Base-by-base conservation (phyloP, 2,797 vertebrate genomes). In the Bovichtus variegatus region DNA sequence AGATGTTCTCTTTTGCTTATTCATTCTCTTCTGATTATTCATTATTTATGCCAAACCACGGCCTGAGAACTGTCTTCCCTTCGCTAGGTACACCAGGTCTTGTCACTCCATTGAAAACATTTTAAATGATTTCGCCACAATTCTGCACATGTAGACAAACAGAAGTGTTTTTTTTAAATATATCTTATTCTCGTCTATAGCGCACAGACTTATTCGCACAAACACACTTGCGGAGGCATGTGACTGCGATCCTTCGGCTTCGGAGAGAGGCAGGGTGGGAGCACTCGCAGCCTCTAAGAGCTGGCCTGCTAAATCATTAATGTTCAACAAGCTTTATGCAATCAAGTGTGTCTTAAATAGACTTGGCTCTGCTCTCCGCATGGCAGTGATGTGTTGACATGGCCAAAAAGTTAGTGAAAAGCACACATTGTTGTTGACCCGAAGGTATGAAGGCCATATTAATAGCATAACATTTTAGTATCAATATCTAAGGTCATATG, bases 291-390 rank as follows among this genome's bases (percentile, higher is more conserved):
- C 49, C 54, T 58, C 50, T 76, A 68, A 83, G 66, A 78, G 81
- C 74, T 36, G 53, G n/a, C 63, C 69, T 79, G 71, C 74, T 89
- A 73, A 90, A 90, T 89, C 55, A 86, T 89, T 86, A 57, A 92
- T 69, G 53, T 29, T 74, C 75, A 84, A 50, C 82, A 69, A 54
- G 68, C 82, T 81, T 82, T 64, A 71, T 27, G 58, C 55, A 81
- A 62, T 81, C 61, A 77, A 63, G 46, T 74, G 63, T 64, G 50
- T 43, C 71, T 89, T 82, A 85, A 86, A 69, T 76, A 58, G 74
- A 40, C 40, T 27, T 46, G 46, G 27, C 50, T 38, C 44, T 13
- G 43, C 63, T 74, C 38, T 76, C 27, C 53, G 25, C 11, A 2
- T 49, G 31, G n/a, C 40, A 40, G 19, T 34, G n/a, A 70, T 76